Conservation (phyloP, 2,797 vertebrate species). For the Catostomus latipinnis region DNA sequence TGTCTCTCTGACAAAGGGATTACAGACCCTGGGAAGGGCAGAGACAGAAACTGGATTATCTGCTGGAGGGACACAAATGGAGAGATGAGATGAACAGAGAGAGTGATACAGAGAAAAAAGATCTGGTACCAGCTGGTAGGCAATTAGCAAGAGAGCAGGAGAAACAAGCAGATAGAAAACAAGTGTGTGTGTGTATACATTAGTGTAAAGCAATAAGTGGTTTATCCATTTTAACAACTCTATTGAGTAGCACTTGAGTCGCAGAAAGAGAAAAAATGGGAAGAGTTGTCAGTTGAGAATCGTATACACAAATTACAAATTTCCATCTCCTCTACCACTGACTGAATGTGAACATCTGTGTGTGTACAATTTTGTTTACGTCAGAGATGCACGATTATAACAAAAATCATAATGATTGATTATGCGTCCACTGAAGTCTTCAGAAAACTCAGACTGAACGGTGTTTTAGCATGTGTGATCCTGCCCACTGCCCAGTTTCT, state of each 20-base stretch:
- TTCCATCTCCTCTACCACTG: neutral
- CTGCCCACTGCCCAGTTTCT: too few relatives aligned
- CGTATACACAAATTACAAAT: neutral
- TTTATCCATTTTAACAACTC: constrained; percentile 25
- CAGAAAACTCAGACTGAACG: too few relatives aligned
- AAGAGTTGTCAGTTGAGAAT: neutral
- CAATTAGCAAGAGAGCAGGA: constrained; percentile 41
- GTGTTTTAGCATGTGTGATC: too few relatives aligned
- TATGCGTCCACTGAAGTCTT: too few relatives aligned
- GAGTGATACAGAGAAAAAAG: constrained; percentile 3
- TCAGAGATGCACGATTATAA: too few relatives aligned
- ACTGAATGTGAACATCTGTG: neutral
- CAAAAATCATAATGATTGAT: neutral
- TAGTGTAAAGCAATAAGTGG: constrained; percentile 15
- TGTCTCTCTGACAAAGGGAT: constrained; percentile 21
- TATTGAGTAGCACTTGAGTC: constrained; percentile 12
- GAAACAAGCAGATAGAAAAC: neutral
- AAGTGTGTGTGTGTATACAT: neutral
- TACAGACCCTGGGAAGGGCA: constrained; percentile 13
- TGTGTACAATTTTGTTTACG: neutral
- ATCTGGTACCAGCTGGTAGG: constrained; percentile 38
- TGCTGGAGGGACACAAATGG: constrained; percentile 20
- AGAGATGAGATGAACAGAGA: constrained; percentile 29
- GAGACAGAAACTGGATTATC: constrained; percentile 13
- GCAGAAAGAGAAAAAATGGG: neutral